Conservation (phyloP, 92 coral and sea anemone genomes). For the Chrysogorgia sp. region DNA sequence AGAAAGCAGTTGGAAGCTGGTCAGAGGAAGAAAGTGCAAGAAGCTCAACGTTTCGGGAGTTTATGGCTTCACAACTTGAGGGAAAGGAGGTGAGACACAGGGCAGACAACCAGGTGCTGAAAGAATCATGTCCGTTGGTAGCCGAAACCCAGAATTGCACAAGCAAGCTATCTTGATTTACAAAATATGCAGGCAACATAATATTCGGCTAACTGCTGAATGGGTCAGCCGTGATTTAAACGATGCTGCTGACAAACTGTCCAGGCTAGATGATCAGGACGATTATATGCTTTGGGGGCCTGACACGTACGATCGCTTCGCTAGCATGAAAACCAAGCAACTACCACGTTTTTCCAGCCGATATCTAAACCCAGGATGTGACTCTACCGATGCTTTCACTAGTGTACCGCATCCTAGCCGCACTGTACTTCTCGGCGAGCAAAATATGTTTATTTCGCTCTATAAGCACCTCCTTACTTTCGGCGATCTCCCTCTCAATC, state of each 20-base stretch:
- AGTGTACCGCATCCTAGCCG: no score
- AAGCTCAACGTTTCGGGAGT: conserved; percentile 60
- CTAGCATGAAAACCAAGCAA: conserved; percentile 57
- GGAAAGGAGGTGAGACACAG: conserved; percentile 42
- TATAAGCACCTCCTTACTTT: no score
- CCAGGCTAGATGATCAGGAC: conserved; percentile 58
- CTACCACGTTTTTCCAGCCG: conserved; percentile 60
- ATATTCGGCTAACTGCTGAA: conserved; percentile 57
- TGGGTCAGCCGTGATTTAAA: conserved; percentile 62
- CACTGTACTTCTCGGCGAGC: no score
- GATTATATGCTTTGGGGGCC: conserved; percentile 72
- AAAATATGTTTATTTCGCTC: no score
- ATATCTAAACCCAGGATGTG: conserved; percentile 61
- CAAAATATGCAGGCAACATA: conserved; percentile 56
- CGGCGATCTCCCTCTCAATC: no score
- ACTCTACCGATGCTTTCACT: conserved; percentile 65
- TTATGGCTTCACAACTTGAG: background rate
- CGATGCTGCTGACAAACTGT: conserved; percentile 50
- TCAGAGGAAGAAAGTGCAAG: conserved; percentile 35
- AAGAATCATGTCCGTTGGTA: conserved; percentile 59
- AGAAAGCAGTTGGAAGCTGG: conserved; percentile 63
- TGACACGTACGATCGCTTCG: conserved; percentile 60
- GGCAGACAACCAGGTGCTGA: conserved; percentile 66
- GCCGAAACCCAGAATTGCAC: conserved; percentile 59
- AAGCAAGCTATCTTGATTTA: conserved; percentile 61